Percentiles rank a stretch among this genome's conserved stretches.
Conservation (phyloP, 1,140 invertebrate genomes). For the Drosophila ohnishii region DNA sequence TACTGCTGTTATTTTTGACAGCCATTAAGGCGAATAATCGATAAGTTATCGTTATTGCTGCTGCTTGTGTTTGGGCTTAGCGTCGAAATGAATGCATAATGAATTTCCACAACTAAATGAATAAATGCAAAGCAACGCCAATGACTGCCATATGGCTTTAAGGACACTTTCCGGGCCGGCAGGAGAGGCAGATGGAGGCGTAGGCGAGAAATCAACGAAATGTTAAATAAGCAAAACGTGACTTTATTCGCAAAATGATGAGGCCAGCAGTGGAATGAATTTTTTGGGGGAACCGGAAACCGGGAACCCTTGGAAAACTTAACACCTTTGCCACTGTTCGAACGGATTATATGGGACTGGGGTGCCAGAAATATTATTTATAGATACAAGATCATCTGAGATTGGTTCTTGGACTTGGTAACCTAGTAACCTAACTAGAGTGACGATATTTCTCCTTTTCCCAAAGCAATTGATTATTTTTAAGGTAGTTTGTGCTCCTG, state of each 20-base stretch:
- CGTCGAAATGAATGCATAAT: slow-evolving; percentile 48
- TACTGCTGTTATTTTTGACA: slow-evolving; percentile 23
- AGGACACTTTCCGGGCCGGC: slow-evolving; percentile 16
- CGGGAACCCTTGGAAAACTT: slow-evolving; percentile 13
- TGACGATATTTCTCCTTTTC: neutral
- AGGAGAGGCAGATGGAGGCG: neutral
- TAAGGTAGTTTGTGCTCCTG: slow-evolving; percentile 7
- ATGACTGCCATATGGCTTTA: slow-evolving; percentile 43
- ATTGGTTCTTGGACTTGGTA: neutral
- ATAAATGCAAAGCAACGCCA: slow-evolving; percentile 47
- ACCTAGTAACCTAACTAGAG: neutral
- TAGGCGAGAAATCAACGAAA: slow-evolving; percentile 68
- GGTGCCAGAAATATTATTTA: neutral
- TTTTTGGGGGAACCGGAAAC: neutral
- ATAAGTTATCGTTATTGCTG: slow-evolving; percentile 39
- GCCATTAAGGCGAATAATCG: slow-evolving; percentile 39
- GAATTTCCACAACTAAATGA: slow-evolving; percentile 47
- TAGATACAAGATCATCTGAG: neutral
- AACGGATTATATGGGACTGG: neutral
- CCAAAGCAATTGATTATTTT: neutral
- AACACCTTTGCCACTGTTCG: slow-evolving; percentile 52
- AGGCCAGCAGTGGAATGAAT: slow-evolving; percentile 22
- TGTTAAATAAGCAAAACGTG: slow-evolving; percentile 81
- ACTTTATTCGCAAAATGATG: slow-evolving; percentile 78
- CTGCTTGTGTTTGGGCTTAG: slow-evolving; percentile 36